Conservation (phyloP, 2,888 invertebrate genomes). For the Drosophila fungiperda region DNA sequence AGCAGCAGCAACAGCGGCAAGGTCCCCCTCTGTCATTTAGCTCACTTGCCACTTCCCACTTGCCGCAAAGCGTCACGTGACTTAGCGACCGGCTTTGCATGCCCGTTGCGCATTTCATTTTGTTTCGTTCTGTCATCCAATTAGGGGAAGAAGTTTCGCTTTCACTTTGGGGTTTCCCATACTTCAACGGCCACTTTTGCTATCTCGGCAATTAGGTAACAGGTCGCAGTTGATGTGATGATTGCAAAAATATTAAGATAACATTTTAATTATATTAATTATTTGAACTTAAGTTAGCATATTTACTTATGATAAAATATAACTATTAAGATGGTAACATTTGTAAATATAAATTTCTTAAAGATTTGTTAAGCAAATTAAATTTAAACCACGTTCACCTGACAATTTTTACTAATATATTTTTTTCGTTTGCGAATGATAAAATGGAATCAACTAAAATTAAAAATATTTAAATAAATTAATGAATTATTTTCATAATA, state of each 20-base stretch:
- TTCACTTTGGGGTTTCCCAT: slow-evolving; percentile 21
- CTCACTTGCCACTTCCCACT: slow-evolving; percentile 22
- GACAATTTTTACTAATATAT: no score
- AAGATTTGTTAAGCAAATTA: neutral
- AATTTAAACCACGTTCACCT: neutral
- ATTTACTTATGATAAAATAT: no score
- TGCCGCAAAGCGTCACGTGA: slow-evolving; percentile 56
- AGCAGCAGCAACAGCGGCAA: neutral
- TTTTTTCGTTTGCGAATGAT: no score
- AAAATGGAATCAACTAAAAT: no score
- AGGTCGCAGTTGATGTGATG: slow-evolving; percentile 37
- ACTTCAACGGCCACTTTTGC: neutral
- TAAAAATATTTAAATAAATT: no score
- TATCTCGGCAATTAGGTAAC: slow-evolving; percentile 42
- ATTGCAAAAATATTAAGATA: slow-evolving; percentile 31
- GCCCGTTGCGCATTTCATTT: slow-evolving; percentile 38
- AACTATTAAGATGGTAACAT: no score
- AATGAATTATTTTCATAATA: no score
- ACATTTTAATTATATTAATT: slow-evolving; percentile 6
- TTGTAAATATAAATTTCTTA: neutral
- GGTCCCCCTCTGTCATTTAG: slow-evolving; percentile 1
- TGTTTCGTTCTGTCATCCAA: slow-evolving; percentile 50
- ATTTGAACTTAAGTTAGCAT: no score
- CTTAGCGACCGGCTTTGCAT: slow-evolving; percentile 44
- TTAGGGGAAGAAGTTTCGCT: slow-evolving; percentile 53